These are phyloP conservation scores for Trimorus sp. DNA, from an alignment of 2,888 invertebrate genomes.

Conservation along the genomic window DNA sequence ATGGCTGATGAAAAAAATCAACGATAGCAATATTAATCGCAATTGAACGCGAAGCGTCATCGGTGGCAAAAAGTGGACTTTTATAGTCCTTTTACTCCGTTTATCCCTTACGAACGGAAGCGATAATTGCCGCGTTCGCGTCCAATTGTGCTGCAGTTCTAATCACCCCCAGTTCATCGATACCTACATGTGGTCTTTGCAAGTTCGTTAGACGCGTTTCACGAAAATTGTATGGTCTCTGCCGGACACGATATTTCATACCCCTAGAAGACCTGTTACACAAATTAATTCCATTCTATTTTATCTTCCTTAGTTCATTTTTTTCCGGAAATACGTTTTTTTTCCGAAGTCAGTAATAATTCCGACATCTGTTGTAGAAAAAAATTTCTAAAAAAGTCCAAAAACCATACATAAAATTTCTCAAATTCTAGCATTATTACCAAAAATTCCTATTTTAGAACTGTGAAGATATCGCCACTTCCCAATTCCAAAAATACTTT, in stretches of 20 bases:
- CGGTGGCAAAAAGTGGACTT: slow-evolving; percentile 21
- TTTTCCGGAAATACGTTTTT: no score
- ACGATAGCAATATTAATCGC: neutral
- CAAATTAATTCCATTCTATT: no score
- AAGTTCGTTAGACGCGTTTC: slow-evolving; percentile 33
- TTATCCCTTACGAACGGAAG: slow-evolving; percentile 26
- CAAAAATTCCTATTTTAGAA: no score
- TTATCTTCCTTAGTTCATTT: no score
- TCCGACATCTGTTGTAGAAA: no score
- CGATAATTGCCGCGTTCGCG: slow-evolving; percentile 29
- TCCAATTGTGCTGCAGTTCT: slow-evolving; percentile 43
- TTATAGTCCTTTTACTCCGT: slow-evolving; percentile 13
- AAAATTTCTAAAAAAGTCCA: no score
- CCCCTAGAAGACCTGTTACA: slow-evolving; percentile 8
- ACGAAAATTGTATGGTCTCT: slow-evolving; percentile 41
- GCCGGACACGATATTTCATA: slow-evolving; percentile 17
- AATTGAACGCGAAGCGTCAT: neutral
- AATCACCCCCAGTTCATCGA: slow-evolving; percentile 42
- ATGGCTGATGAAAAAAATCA: neutral
- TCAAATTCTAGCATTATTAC: no score
- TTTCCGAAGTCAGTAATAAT: no score
- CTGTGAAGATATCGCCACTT: no score
- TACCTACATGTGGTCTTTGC: slow-evolving; percentile 46
- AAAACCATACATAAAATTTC: no score
- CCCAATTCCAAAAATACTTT: no score